These are phyloP conservation scores for Xenotilapia leptura DNA, from an alignment of 2,113 vertebrate species.

Conservation along the genomic window DNA sequence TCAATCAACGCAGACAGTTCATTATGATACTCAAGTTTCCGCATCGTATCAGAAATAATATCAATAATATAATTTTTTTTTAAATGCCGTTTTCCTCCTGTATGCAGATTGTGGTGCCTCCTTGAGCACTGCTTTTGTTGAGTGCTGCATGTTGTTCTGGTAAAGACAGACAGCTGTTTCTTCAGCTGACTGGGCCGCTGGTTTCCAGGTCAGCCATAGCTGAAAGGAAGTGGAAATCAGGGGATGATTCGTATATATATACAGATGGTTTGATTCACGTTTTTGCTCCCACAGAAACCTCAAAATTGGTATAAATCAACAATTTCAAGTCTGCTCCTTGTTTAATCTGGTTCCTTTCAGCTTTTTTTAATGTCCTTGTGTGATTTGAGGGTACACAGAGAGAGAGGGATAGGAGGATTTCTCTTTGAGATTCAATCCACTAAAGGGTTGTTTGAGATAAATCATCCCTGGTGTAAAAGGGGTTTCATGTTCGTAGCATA, in stretches of 20 bases:
- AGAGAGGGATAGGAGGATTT: background rate
- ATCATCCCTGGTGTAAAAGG: background rate
- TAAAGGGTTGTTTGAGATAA: slow-evolving; percentile 16
- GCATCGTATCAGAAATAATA: background rate
- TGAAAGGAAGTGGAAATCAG: background rate
- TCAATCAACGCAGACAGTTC: background rate
- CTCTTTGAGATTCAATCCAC: slow-evolving; percentile 1
- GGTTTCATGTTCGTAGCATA: slow-evolving; percentile 3
- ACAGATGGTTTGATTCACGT: background rate
- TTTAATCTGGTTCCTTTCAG: background rate
- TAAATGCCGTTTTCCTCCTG: background rate
- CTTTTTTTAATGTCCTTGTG: slow-evolving; percentile 2
- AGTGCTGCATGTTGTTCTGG: background rate
- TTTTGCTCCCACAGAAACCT: background rate
- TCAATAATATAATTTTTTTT: background rate
- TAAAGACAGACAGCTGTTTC: background rate
- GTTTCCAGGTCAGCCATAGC: background rate
- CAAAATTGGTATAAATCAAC: background rate
- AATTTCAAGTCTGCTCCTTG: background rate
- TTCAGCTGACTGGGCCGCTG: background rate
- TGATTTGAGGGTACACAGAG: background rate
- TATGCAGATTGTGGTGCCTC: background rate
- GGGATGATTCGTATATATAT: background rate
- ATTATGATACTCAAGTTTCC: background rate
- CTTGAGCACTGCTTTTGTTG: background rate